Base-by-base conservation (phyloP, 1,140 invertebrate genomes). In the Psilanteris sp. region DNA sequence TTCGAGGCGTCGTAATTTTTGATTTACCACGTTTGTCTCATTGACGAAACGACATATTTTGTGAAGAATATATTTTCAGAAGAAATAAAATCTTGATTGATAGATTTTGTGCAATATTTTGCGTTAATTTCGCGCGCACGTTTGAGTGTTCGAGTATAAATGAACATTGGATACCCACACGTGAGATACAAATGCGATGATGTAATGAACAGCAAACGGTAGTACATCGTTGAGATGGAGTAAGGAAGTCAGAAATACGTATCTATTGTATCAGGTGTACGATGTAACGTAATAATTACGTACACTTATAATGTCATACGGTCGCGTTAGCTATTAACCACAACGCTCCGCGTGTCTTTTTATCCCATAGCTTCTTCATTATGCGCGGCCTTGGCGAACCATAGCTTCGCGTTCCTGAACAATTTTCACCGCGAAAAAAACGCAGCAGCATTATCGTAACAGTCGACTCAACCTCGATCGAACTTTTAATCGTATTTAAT, bases 101-200 rank as follows among this genome's bases (percentile, higher is more conserved):
- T n/a, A n/a, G n/a, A n/a, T n/a, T n/a, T n/a, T n/a, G n/a, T n/a
- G n/a, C n/a, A n/a, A n/a, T n/a, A n/a, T n/a, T n/a, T n/a, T n/a
- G n/a, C n/a, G n/a, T n/a, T n/a, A n/a, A n/a, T n/a, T n/a, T n/a
- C n/a, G n/a, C n/a, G n/a, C 15, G 11, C 13, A n/a, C 22, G 13
- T 46, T 24, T 29, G 26, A n/a, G n/a, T n/a, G n/a, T n/a, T n/a
- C n/a, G n/a, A n/a, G n/a, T 18, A 5, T 13, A 18, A 7, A 31
- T 32, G 7, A 16, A 39, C 46, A 4, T 4, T 16, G 44, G 27
- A n/a, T n/a, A n/a, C n/a, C 41, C 71, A 61, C 5, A 15, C 32
- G 50, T 77, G 74, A 62, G 61, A 68, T 68, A 57, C 57, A 70
- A 37, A 41, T 44, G 61, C 50, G 55, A 50, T 81, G 81, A 82